phyloP scores from a whole-genome alignment of 2,797 vertebrate species.

The Malacoraja senta region DNA sequence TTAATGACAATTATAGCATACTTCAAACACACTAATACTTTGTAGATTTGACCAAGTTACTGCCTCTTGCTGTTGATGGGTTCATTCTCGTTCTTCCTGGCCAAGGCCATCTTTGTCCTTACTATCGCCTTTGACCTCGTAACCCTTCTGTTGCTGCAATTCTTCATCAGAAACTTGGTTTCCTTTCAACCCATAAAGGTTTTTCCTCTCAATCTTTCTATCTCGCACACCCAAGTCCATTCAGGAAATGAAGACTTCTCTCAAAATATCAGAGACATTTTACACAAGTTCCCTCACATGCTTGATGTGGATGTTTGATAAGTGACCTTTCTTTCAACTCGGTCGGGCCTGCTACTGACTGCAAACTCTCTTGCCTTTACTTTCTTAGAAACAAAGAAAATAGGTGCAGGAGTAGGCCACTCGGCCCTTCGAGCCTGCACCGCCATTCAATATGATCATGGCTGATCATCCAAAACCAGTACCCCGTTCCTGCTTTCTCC shows the following conservation, averaged over 20 bases:
- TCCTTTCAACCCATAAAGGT: neutral
- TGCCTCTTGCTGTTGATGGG: neutral
- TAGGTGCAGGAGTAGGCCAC: too few relatives aligned
- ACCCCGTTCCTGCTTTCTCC: too few relatives aligned
- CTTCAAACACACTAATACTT: neutral
- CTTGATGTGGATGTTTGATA: neutral
- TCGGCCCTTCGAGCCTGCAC: too few relatives aligned
- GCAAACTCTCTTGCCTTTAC: neutral
- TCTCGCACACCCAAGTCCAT: neutral
- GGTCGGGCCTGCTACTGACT: neutral
- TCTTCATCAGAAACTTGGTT: neutral
- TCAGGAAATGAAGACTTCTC: neutral
- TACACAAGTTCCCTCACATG: too few relatives aligned
- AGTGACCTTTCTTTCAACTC: neutral
- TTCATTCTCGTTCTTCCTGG: neutral
- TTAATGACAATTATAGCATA: neutral
- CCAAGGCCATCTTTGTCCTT: neutral
- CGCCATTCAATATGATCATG: too few relatives aligned
- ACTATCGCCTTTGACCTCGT: neutral
- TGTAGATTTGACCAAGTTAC: conserved; percentile 4
- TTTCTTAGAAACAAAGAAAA: neutral
- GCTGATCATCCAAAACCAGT: too few relatives aligned
- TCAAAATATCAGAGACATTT: neutral
- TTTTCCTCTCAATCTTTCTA: neutral
- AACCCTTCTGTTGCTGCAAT: neutral